Base-by-base conservation (phyloP, 2,113 vertebrate species). In the Microtus pennsylvanicus region DNA sequence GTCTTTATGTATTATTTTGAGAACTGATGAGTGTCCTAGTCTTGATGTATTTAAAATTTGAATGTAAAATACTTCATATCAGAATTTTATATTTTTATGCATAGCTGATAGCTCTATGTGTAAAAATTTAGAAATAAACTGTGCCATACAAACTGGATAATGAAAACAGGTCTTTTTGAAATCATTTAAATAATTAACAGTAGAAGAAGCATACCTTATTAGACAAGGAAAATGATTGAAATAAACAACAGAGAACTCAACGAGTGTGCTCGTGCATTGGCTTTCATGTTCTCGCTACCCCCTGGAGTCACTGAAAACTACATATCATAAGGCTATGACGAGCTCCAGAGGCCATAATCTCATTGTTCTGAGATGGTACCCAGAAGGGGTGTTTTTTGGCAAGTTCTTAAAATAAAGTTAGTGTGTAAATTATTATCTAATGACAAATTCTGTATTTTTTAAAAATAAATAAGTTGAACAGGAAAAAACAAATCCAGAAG, bases 391-490 rank as follows among this genome's bases (percentile, higher is more conserved):
- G 28, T 22, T 55, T 92, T 92, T 70, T 55, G 19, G 8, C 65
- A 3, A 52, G 14, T 50, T 96, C 22, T 91, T 28, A 38, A 65
- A 3, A 7, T 67, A 70, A 72, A 86, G n/a, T 24, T 85, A 81
- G 16, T 50, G 11, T 75, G 21, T 50, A 38, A 7, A 30, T 4
- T 69, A n/a, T 58, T 55, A 61, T 50, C 2, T 35, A 88, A 14
- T 38, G 2, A 80, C n/a, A 42, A 70, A 91, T 81, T 81, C 4
- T 65, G 0, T 35, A 77, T 86, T 58, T 24, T 94, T 80, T 0
- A 14, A 24, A 95, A 93, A 81, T 75, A 92, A 74, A 86, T 69
- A 78, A 55, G 70, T 38, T 82, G 86, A 94, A 78, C 47, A 5
- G 52, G 26, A n/a, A 95, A 91, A 82, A 14, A 55, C 19, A 92